Evolutionary conservation across 2,888 invertebrate genomes (phyloP).

Genomic region (Ophion ellenae): DNA sequence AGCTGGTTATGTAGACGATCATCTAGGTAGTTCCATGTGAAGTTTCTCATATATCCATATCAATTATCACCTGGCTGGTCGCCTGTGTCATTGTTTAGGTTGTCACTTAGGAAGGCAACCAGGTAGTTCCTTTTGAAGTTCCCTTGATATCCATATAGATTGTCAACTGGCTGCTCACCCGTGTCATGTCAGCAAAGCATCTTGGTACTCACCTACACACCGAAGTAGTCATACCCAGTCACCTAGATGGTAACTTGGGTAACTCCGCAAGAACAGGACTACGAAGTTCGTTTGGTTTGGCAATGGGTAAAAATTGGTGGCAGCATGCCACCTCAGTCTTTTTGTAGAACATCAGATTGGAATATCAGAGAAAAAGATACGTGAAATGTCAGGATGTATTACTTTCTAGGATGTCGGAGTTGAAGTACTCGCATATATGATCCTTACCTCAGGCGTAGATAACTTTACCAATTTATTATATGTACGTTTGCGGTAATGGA

Average conservation of each 20-base stretch:
- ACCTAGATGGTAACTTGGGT: neutral
- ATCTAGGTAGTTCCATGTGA: neutral
- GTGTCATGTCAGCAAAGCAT: neutral
- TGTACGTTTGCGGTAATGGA: constrained; percentile 3
- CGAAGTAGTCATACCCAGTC: neutral
- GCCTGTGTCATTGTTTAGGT: too few species aligned
- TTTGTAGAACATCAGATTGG: neutral
- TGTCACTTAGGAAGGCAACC: too few species aligned
- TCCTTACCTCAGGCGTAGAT: constrained; percentile 9
- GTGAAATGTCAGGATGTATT: neutral
- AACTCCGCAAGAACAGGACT: neutral
- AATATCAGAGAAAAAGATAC: neutral
- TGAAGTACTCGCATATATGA: constrained; percentile 14
- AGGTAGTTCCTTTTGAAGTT: too few species aligned
- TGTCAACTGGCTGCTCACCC: neutral
- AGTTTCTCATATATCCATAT: too few species aligned
- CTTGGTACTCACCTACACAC: neutral
- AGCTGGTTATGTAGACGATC: neutral
- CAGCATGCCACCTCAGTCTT: neutral
- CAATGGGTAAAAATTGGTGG: neutral
- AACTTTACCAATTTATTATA: constrained; percentile 9
- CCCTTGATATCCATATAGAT: too few species aligned
- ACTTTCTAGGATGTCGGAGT: constrained; percentile 26
- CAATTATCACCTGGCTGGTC: too few species aligned
- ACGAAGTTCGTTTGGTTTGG: neutral